Conservation (phyloP, 2,888 invertebrate genomes). For the Hirtodrosophila duncani region DNA sequence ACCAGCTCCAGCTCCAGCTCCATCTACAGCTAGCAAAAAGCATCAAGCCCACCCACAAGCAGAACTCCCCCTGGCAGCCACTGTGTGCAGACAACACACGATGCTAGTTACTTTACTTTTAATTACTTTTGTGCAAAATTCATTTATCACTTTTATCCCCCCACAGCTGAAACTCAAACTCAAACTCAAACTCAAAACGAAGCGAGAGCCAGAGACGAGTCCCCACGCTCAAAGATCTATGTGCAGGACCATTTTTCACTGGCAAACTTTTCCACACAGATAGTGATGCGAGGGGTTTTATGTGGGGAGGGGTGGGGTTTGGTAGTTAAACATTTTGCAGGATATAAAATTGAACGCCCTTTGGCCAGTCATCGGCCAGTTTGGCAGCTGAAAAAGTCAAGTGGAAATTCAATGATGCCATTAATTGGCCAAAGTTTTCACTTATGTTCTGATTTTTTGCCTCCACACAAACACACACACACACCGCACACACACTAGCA, state of each 20-base stretch:
- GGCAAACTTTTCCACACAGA: slow-evolving; percentile 54
- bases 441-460: slow-evolving; percentile 70
- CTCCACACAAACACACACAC: slow-evolving; percentile 20
- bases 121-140: slow-evolving; percentile 74
- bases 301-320: not conserved
- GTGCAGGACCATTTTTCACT: slow-evolving; percentile 66
- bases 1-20: not conserved
- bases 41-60: not conserved
- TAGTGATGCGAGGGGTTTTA: slow-evolving; percentile 13
- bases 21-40: too few species aligned
- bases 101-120: slow-evolving; percentile 72
- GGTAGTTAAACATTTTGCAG: slow-evolving; percentile 29
- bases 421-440: slow-evolving; percentile 74
- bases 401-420: slow-evolving; percentile 75
- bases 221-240: slow-evolving; percentile 47
- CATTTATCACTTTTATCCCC: slow-evolving; percentile 74
- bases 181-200: slow-evolving; percentile 29
- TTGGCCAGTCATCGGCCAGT: slow-evolving; percentile 71
- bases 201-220: slow-evolving; percentile 8
- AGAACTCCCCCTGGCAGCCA: slow-evolving; percentile 5
- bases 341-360: slow-evolving; percentile 71
- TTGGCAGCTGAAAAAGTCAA: slow-evolving; percentile 71
- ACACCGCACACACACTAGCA: slow-evolving; percentile 1
- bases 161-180: slow-evolving; percentile 57
- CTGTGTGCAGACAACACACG: slow-evolving; percentile 64